phyloP scores from a whole-genome alignment of 1,140 invertebrate genomes.

The Tetraneura akinire region DNA sequence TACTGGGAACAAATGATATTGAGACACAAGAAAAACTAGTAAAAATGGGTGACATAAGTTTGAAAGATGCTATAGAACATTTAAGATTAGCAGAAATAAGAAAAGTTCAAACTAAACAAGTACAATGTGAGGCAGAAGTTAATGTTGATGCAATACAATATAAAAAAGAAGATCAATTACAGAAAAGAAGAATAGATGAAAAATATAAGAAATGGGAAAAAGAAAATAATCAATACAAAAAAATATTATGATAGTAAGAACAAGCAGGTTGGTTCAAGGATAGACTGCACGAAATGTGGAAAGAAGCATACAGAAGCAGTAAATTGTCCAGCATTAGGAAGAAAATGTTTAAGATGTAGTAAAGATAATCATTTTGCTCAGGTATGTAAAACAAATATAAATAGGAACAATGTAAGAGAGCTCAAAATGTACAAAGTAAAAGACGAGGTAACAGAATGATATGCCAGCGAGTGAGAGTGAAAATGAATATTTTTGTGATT shows the following conservation, averaged over 20 bases:
- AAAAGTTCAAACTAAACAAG: slow-evolving; percentile 21
- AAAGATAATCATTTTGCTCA: slow-evolving; percentile 12
- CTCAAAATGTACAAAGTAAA: neutral
- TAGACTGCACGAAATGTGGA: neutral
- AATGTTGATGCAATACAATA: neutral
- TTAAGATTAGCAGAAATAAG: slow-evolving; percentile 12
- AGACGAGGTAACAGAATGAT: neutral
- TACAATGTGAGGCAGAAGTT: neutral
- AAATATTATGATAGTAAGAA: neutral
- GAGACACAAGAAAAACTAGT: neutral
- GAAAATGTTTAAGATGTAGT: neutral
- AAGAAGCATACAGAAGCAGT: neutral
- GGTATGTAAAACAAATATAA: too few relatives aligned
- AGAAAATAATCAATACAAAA: neutral
- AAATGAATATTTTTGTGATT: slow-evolving; percentile 2
- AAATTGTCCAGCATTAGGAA: neutral
- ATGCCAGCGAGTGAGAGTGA: neutral
- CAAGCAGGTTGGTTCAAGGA: neutral
- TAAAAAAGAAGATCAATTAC: neutral
- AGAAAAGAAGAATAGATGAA: neutral
- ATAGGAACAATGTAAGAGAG: too few relatives aligned
- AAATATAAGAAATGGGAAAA: neutral
- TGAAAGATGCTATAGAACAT: neutral
- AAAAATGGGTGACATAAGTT: neutral
- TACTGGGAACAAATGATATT: neutral